Percentiles rank a stretch among this genome's conserved stretches.
Evolutionary conservation across 2,797 vertebrate species (phyloP).

Genomic region (Lates japonicus): DNA sequence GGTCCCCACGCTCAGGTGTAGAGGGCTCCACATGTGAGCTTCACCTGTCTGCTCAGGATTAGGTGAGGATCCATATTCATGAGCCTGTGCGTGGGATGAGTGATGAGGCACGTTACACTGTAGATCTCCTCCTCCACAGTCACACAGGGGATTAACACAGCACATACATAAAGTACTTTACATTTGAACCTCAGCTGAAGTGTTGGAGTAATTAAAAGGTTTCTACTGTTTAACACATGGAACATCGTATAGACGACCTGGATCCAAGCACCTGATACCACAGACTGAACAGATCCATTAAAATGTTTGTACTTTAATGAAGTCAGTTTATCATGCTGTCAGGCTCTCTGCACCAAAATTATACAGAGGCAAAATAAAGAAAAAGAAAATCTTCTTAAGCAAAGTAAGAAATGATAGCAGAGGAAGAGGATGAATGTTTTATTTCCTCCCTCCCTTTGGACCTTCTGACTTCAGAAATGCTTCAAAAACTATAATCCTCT

Average conservation of each 20-base stretch:
- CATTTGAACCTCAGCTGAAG: background rate
- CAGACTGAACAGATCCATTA: constrained; percentile 18
- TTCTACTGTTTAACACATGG: background rate
- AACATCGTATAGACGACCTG: background rate
- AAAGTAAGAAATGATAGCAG: background rate
- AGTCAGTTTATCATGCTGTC: constrained; percentile 15
- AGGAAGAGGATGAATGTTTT: too few species aligned
- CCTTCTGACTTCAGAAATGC: too few species aligned
- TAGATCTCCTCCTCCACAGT: constrained; percentile 3
- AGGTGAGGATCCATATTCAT: constrained; percentile 71
- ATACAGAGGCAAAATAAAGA: too few species aligned
- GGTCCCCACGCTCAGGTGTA: constrained; percentile 2
- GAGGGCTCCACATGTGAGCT: constrained; percentile 57
- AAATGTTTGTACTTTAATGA: constrained; percentile 32
- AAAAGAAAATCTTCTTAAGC: background rate
- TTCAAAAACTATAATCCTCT: too few species aligned
- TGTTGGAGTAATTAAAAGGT: constrained; percentile 12
- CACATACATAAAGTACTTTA: constrained; percentile 11
- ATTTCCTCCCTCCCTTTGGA: too few species aligned
- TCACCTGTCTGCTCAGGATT: constrained; percentile 63
- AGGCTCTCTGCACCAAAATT: background rate
- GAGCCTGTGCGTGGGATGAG: constrained; percentile 50
- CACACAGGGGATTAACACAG: constrained; percentile 19
- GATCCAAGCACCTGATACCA: constrained; percentile 25
- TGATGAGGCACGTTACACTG: constrained; percentile 42